These are phyloP conservation scores for Euphysa ruthae DNA, from an alignment of 30 jellyfish, hydroid and myxozoan genomes.

Conservation along the genomic window DNA sequence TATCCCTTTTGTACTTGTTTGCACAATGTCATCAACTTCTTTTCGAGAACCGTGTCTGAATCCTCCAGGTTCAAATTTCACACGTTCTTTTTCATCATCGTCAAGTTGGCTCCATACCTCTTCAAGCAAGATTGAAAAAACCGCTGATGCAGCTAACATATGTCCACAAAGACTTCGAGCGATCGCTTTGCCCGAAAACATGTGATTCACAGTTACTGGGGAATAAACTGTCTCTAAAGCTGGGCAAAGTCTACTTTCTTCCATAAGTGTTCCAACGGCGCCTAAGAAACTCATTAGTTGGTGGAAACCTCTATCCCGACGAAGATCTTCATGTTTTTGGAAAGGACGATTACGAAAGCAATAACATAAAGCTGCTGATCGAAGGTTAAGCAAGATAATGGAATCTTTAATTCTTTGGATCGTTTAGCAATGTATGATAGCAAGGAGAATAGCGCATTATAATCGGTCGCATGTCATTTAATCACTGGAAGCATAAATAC, in stretches of 20 bases:
- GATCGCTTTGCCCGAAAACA: conserved; percentile 10
- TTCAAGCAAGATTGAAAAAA: neutral
- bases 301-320: neutral
- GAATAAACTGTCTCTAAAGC: conserved; percentile 5
- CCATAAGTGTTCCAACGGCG: conserved; percentile 3
- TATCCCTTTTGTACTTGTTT: no score
- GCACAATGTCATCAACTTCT: no score
- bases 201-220: neutral
- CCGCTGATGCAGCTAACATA: neutral
- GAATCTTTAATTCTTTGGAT: neutral
- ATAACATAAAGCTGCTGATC: neutral
- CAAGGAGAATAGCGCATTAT: neutral
- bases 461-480: neutral
- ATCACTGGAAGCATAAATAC: neutral
- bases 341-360: neutral
- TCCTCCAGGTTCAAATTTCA: no score
- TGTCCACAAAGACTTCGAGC: conserved; percentile 10
- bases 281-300: conserved; percentile 8
- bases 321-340: neutral
- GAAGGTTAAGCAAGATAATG: neutral
- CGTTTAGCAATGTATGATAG: neutral
- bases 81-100: neutral
- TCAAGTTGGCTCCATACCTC: neutral
- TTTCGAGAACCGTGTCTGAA: no score
- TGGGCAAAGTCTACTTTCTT: neutral